Evolutionary conservation across 1,140 invertebrate genomes (phyloP), one percentile per base, ranked within the genome.

Genomic region (Myzus persicae): DNA sequence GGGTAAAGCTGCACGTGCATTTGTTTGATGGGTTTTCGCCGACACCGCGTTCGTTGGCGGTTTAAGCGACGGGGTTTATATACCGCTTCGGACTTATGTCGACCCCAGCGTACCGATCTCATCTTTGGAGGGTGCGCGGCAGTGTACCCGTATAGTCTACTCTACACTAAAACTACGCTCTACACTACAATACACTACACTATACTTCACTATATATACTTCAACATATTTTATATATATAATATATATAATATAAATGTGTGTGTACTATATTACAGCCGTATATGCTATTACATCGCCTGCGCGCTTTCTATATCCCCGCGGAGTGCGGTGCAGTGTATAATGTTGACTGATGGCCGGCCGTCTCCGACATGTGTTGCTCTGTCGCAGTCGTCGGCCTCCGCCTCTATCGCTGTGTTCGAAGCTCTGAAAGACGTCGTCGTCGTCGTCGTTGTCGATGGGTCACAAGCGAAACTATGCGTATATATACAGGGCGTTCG

Each of bases 321-420:
- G 31, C 31, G 31, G 42, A 38, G n/a, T 26, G 20, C 38, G 44
- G 67, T 82, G 7, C 51, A 31, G 38, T 31, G 38, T 90, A 51
- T 90, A 59, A 85, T 85, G 81, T 85, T 93, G 81, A 93, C 91
- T 85, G 91, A 93, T 93, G 26, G 91, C 91, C 38, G 91, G 46
- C 91, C 91, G 91, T 93, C 91, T 82, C 36, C 44, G 36, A 84
- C 91, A 93, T 84, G 91, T 93, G 91, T 93, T 84, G 91, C 76
- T 51, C 36, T n/a, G 20, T 24, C 20, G 20, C 2, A 24, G 46
- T 51, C n/a, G 76, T 40, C 40, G 20, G 11, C 42, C 90, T n/a
- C 51, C 90, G 42, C 42, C 24, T 59, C 36, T 90, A 42, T n/a
- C 20, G 91, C 11, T n/a, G 67, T 81, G n/a, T 51, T 46, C 31